Evolutionary conservation across 2,797 vertebrate species (phyloP).

Genomic region (Poeciliopsis turneri): DNA sequence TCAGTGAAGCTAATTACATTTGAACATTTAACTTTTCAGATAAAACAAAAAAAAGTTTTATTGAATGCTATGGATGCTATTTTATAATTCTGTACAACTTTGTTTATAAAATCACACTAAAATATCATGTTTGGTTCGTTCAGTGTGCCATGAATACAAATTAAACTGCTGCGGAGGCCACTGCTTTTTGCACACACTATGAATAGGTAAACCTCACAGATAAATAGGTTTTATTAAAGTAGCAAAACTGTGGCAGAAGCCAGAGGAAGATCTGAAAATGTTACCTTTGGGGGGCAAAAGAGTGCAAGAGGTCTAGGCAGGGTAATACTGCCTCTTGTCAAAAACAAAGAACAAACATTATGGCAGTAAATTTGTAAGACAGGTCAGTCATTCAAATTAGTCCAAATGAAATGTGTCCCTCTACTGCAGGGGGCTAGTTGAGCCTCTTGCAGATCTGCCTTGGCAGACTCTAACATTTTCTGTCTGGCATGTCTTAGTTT

Average conservation of each 20-base stretch:
- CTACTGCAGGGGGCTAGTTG: too few relatives aligned
- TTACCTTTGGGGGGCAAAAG: too few relatives aligned
- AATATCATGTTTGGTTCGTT: background rate
- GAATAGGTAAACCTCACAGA: background rate
- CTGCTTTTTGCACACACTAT: background rate
- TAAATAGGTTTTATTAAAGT: background rate
- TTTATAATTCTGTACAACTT: too few relatives aligned
- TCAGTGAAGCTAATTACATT: background rate
- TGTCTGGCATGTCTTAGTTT: constrained; percentile 3
- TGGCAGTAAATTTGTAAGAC: constrained; percentile 11
- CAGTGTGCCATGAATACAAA: background rate
- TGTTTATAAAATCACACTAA: too few relatives aligned
- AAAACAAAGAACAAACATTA: constrained; percentile 28
- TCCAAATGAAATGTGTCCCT: constrained; percentile 2
- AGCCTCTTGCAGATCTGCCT: too few relatives aligned
- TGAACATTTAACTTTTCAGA: background rate
- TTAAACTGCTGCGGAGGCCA: background rate
- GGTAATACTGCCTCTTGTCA: too few relatives aligned
- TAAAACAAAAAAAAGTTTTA: background rate
- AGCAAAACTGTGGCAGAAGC: background rate
- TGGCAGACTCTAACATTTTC: background rate
- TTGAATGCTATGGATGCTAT: too few relatives aligned
- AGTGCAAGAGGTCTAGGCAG: too few relatives aligned
- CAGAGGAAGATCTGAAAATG: background rate
- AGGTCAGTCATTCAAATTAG: constrained; percentile 35